Evolutionary conservation across 2,888 invertebrate species (phyloP).

Genomic region (Celastrina argiolus): DNA sequence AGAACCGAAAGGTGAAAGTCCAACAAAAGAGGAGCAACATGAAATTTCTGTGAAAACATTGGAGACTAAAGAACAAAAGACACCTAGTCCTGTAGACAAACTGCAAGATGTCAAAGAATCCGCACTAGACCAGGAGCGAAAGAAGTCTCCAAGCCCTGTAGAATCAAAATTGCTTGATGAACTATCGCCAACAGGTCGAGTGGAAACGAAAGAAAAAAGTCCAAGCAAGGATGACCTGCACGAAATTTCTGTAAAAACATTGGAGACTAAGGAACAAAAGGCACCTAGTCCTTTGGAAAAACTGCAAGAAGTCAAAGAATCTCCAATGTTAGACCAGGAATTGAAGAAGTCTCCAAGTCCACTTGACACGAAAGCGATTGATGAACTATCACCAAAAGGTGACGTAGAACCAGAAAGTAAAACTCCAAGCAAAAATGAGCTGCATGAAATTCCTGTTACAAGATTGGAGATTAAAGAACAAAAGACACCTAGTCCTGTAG

Average conservation of each 20-base stretch:
- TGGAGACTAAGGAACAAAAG: no score
- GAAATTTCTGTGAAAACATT: background rate
- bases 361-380: background rate
- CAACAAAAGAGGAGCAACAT: background rate
- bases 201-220: background rate
- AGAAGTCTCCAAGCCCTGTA: no score
- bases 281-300: background rate
- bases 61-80: conserved; percentile 21
- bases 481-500: background rate
- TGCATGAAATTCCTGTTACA: background rate
- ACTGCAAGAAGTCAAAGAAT: background rate
- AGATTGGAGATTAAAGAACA: background rate
- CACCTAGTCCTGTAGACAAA: conserved; percentile 19
- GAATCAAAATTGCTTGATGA: no score
- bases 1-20: conserved; percentile 22
- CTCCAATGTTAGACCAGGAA: background rate
- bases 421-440: background rate
- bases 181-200: background rate
- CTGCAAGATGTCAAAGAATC: conserved; percentile 5
- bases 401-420: background rate
- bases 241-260: background rate
- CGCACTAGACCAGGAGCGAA: background rate
- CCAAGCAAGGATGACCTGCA: background rate
- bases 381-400: background rate
- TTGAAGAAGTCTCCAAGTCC: conserved; percentile 27